Base-by-base conservation (phyloP, 2,113 vertebrate species). In the Thalassarche chlororhynchos region DNA sequence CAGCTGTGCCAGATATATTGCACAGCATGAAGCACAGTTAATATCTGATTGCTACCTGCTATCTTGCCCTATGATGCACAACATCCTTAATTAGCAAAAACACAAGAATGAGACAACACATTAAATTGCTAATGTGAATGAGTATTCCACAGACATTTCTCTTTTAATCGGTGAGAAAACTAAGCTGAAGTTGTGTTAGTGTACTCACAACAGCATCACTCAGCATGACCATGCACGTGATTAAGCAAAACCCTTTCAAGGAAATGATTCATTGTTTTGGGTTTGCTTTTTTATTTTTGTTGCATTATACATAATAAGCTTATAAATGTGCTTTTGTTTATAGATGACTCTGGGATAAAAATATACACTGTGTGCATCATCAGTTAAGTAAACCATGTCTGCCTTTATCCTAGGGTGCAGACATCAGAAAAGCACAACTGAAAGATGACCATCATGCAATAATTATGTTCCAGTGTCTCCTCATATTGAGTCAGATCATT, bases 231-330 rank as follows among this genome's bases (percentile, higher is more conserved):
- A 5, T 20, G 42, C 80, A 89, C 4, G 11, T 94, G 82, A 95
- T 84, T 46, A 65, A 70, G 36, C 46, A 93, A 83, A 90, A 38
- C 47, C 42, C 54, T 82, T 74, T 76, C 78, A 87, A 83, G 57
- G 57, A 89, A 84, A 52, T 94, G 90, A 96, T 70, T 96, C 64
- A 82, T 52, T 83, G 54, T 9, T 90, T 89, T 80, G 47, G 19
- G 49, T 84, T 95, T 89, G 54, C 7, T 81, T 95, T 87, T 87
- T 95, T 12, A 38, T 87, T 96, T 91, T 80, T 51, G 79, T 65
- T 80, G 26, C 47, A 38, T 89, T 89, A 72, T 71, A 75, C 10
- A 49, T 84, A 89, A 91, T 49, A 81, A 95, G 40, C 84, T 90
- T 34, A 79, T 69, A 83, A 84, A 79, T 71, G 24, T 84, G 31